Base-by-base conservation (phyloP, 2,888 invertebrate species). In the Tenthredo livida region DNA sequence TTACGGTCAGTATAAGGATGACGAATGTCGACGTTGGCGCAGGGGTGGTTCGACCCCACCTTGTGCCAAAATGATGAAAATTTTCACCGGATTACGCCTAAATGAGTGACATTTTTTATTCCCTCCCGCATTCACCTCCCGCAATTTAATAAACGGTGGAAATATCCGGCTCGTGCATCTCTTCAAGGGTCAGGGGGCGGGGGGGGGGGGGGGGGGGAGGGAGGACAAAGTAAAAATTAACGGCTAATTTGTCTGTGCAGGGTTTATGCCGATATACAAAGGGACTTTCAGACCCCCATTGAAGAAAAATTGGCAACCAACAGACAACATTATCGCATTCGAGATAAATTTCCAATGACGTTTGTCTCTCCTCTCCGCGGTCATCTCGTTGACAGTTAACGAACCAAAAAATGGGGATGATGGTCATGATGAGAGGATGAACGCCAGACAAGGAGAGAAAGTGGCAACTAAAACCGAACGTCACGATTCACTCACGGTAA, bases 1-100 rank as follows among this genome's bases (percentile, higher is more conserved):
- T 89, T 90, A 88, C 86, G 67, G 86, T 88, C 84, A 84, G 40
- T 40, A 84, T 89, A 89, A 90, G 89, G 87, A 89, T 90, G 90
- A 90, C 88, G 87, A 87, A 90, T 87, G 88, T 80, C 85, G 67
- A 65, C 84, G 72, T 17, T 21, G 70, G 17, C n/a, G 7, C n/a
- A 85, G 73, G 86, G 70, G 77, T 85, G 29, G 72, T 75, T 10
- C 29, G 15, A n/a, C 25, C 77, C 17, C 82, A 29, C 85, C 84
- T 86, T 80, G 43, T 72, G 4, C 2, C 75, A 86, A 88, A 89
- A 88, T 87, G 87, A 89, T 87, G 43, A 85, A 86, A 84, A 84
- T 86, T 89, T 87, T 85, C 83, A 70, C 84, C 85, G 88, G 88
- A 89, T 90, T 87, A 90, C 77, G 78, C 50, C 72, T 70, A 86